Conservation (phyloP, 2,888 invertebrate genomes). For the Chymomyza caudatula region DNA sequence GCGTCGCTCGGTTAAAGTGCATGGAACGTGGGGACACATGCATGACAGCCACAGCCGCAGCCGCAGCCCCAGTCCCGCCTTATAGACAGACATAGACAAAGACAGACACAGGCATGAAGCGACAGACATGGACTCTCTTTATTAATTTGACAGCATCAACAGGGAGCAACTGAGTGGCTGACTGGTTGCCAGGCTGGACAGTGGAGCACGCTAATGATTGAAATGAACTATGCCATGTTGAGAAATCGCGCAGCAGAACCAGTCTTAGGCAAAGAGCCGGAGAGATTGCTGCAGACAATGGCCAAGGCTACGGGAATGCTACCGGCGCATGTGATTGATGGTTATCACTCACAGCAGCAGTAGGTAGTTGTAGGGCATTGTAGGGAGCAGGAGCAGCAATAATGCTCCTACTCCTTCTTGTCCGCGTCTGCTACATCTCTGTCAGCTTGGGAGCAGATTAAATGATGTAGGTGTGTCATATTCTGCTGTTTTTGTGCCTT, state of each 20-base stretch:
- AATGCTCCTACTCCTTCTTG: not conserved
- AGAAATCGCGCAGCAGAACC: constrained; percentile 21
- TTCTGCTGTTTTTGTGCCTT: constrained; percentile 35
- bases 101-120: not conserved
- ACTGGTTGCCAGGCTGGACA: not conserved
- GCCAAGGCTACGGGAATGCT: not conserved
- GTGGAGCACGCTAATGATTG: constrained; percentile 64
- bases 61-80: not conserved
- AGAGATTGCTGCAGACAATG: constrained; percentile 43
- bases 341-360: constrained; percentile 59
- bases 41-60: not conserved
- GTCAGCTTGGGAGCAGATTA: constrained; percentile 50
- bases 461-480: constrained; percentile 71
- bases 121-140: constrained; percentile 48
- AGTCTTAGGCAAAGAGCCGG: constrained; percentile 48
- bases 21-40: constrained; percentile 35
- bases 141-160: constrained; percentile 75
- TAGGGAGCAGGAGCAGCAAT: not conserved
- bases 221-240: constrained; percentile 60
- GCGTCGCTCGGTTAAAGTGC: constrained; percentile 55
- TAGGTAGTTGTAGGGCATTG: too few species aligned
- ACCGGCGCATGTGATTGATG: constrained; percentile 56
- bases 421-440: not conserved
- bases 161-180: constrained; percentile 38
- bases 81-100: not conserved